Conservation (phyloP, 2,113 vertebrate species). For the Corythaixoides concolor region DNA sequence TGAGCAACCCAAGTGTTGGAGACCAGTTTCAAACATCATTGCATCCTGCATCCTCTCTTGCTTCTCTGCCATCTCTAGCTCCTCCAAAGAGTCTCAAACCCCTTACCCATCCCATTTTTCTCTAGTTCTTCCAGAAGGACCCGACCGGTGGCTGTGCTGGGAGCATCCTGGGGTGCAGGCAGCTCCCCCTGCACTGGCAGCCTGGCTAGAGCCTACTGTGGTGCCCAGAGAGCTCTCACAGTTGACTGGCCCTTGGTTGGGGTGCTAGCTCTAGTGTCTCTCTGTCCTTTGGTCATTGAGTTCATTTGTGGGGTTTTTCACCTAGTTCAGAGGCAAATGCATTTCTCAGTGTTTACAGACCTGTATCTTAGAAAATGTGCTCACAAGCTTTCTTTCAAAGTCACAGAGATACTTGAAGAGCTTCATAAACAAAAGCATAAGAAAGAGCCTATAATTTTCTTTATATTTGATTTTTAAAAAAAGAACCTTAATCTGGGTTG, state of each 20-base stretch:
- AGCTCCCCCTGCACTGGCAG: not conserved
- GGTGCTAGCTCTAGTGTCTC: not conserved
- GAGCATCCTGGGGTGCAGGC: fast-evolving
- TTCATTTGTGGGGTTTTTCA: not conserved
- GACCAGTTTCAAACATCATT: not conserved
- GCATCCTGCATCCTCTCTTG: not conserved
- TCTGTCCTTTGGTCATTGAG: not conserved
- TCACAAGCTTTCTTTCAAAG: not conserved
- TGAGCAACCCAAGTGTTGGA: not conserved
- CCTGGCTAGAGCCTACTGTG: too few relatives aligned
- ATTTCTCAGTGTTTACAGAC: not conserved
- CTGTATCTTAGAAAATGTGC: not conserved
- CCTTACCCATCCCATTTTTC: not conserved
- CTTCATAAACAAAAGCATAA: not conserved
- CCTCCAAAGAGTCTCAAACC: not conserved
- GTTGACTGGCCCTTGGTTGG: not conserved
- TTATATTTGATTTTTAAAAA: not conserved
- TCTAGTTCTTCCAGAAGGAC: not conserved
- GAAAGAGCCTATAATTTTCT: not conserved
- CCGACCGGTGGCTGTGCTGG: not conserved
- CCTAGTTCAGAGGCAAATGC: not conserved
- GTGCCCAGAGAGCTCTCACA: not conserved
- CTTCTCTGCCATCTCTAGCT: not conserved
- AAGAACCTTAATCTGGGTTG: not conserved
- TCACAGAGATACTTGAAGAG: not conserved